Evolutionary conservation across 2,797 vertebrate species (phyloP).

Genomic region (Craterocephalus amniculus): DNA sequence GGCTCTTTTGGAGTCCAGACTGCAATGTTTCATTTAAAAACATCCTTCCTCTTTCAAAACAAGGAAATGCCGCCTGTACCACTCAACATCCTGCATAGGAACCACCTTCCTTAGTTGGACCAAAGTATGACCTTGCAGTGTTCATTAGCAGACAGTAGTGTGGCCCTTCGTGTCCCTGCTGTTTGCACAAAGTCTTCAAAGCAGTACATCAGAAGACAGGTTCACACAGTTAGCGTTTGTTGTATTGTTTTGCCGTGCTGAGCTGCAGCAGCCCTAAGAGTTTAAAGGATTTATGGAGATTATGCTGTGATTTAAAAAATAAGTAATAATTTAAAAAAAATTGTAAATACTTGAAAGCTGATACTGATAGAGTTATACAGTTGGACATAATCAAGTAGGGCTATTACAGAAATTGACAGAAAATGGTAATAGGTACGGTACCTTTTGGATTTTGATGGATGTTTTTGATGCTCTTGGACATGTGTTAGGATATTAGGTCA

Average conservation of each 20-base stretch:
- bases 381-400: conserved; percentile 7
- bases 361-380: neutral
- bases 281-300: conserved; percentile 12
- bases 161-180: conserved; percentile 32
- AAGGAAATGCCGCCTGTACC: conserved; percentile 69
- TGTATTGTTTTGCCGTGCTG: conserved; percentile 18
- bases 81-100: conserved; percentile 77
- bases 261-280: conserved; percentile 1
- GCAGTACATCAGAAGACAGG: conserved; percentile 19
- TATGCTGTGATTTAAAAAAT: conserved; percentile 5
- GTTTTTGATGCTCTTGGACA: conserved; percentile 44
- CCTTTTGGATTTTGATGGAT: conserved; percentile 28
- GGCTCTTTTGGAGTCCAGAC: conserved; percentile 23
- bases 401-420: conserved; percentile 15
- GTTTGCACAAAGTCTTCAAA: conserved; percentile 49
- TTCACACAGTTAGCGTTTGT: conserved; percentile 7
- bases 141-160: conserved; percentile 50
- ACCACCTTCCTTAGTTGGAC: conserved; percentile 60
- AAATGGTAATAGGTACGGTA: conserved; percentile 12
- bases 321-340: no score
- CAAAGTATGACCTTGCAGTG: conserved; percentile 56
- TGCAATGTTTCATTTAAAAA: conserved; percentile 33
- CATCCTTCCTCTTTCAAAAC: conserved; percentile 57
- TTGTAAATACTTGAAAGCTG: conserved; percentile 27
- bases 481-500: conserved; percentile 48